Percentiles rank a stretch among this genome's conserved stretches.
These are phyloP conservation scores for Brevimyrus niger DNA, from an alignment of 2,113 vertebrate species.

Conservation along the genomic window DNA sequence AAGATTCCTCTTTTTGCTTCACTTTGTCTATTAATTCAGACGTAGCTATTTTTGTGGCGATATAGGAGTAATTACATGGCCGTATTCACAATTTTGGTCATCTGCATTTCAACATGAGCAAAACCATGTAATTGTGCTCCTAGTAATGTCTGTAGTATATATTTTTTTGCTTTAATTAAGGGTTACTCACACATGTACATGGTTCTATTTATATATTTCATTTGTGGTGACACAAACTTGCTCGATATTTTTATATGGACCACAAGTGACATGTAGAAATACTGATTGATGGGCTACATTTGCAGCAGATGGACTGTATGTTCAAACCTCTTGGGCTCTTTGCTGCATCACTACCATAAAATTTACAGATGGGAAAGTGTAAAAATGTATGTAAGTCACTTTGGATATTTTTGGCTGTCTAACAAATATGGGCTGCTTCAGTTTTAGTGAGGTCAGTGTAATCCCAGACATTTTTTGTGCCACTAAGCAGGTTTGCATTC, in stretches of 20 bases:
- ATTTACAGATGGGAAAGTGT: not conserved
- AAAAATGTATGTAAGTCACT: not conserved
- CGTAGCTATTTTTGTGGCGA: not conserved
- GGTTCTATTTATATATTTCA: not conserved
- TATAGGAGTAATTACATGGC: not conserved
- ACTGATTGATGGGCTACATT: not conserved
- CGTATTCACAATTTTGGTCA: not conserved
- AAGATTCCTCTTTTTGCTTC: not conserved
- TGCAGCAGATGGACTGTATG: not conserved
- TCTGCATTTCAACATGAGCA: not conserved
- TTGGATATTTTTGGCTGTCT: not conserved
- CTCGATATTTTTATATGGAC: not conserved
- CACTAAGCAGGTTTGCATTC: not conserved
- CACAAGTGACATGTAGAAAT: not conserved
- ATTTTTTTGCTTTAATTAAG: not conserved
- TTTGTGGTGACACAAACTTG: not conserved
- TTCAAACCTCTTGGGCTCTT: not conserved
- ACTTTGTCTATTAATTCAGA: not conserved
- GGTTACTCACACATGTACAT: not conserved
- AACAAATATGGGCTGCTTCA: not conserved
- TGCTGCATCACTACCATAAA: not conserved
- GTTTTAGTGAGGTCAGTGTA: not conserved
- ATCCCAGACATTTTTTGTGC: conserved; percentile 2
- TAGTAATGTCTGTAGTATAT: not conserved
- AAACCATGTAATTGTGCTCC: not conserved